Base-by-base conservation (phyloP, 2,797 vertebrate genomes). In the Picus viridis region DNA sequence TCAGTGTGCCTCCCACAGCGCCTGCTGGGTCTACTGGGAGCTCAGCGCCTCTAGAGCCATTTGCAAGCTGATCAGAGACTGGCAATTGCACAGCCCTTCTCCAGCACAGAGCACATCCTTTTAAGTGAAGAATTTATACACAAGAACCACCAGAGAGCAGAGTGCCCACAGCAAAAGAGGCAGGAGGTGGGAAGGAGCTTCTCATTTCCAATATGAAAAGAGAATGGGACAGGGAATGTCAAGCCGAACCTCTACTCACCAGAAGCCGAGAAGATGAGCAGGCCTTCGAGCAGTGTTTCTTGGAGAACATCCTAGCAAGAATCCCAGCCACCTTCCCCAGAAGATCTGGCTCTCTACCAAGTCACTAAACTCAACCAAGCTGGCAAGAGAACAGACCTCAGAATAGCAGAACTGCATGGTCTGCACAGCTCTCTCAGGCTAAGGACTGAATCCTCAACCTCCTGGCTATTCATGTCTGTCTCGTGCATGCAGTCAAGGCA, bases 301-400 rank as follows among this genome's bases (percentile, higher is more conserved):
- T 94, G 94, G 90, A 95, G 89, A 89, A 89, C 86, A 68, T 96
- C 85, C 93, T 93, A 95, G 74, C 80, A 93, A 93, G 83, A 95
- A 86, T 93, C 93, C 89, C 89, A 96, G 94, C 83, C 91, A 91
- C 93, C 87, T 94, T 96, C 92, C 68, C 34, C 87, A 94, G 85
- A 92, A 94, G 89, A 94, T 95, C 74, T 96, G 95, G 95, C 95
- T 84, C 80, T 79, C 92, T 95, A 95, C 90, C 93, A 95, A 95
- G 85, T 71, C 89, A 89, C 92, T 92, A 91, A 94, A 94, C 73
- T 89, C 68, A 83, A 93, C 24, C 51, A 49, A 94, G 91, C 89
- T 94, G 89, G 92, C 95, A 94, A 64, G 41, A 89, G 69, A 86
- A 93, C 29, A 54, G 74, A 89, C 83, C 94, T 80, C 87, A 93